Base-by-base conservation (phyloP, 2,888 invertebrate species). In the Nezara viridula region DNA sequence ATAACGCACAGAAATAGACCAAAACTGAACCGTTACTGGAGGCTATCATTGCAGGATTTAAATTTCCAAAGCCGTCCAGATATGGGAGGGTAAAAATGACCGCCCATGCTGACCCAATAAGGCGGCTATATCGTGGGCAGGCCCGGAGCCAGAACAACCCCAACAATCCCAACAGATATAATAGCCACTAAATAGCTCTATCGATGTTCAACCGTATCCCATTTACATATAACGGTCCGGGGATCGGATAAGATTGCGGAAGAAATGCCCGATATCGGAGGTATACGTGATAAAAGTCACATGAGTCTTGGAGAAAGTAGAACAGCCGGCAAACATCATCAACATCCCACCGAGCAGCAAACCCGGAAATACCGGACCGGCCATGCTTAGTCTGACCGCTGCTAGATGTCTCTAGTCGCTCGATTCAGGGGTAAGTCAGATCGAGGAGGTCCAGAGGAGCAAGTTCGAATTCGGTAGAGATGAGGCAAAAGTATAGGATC, bases 301-400 rank as follows among this genome's bases (percentile, higher is more conserved):
- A 86, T 86, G 86, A 47, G n/a, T 47, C 86, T 55, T 21, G 86
- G 86, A 86, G 86, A 86, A 86, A 86, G 86, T 86, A 86, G 86
- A 55, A 40, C 86, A 47, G 44, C 44, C 44, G 44, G 40, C 81
- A 81, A 44, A 40, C 81, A 81, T 47, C 40, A 44, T 47, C 81
- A 40, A 81, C 66, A 73, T 73, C 66, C 66, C 66, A 73, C 66
- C n/a, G n/a, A 81, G 81, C 81, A 24, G 44, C 77, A n/a, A 77
- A 77, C 77, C 81, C 81, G 81, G 81, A 81, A 81, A 81, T 81
- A 24, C 81, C 81, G 81, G 44, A 81, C 81, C 44, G 9, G 14
- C 44, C n/a, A 3, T n/a, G 40, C 81, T 81, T 81, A 73, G 37
- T 0, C 14, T 73, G 66, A 32, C 66, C 66, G 66, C 66, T 19